phyloP scores from a whole-genome alignment of 1,140 invertebrate species.

The Proales similis region DNA sequence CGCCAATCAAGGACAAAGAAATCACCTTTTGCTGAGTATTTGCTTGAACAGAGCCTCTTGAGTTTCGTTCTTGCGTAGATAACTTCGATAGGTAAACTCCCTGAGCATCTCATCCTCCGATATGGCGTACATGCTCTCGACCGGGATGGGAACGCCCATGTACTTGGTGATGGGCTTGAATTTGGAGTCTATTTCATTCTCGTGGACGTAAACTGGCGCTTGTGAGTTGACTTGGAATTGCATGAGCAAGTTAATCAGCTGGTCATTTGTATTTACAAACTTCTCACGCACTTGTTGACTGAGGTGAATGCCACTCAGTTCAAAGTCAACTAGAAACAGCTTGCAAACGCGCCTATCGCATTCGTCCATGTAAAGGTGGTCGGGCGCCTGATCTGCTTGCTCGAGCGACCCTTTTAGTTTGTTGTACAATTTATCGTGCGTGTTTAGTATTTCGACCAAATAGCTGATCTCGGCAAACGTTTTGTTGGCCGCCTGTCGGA shows the following conservation, averaged over 20 bases:
- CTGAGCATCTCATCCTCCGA: constrained; percentile 55
- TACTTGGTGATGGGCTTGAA: neutral
- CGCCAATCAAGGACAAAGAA: neutral
- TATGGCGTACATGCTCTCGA: constrained; percentile 13
- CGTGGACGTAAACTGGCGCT: neutral
- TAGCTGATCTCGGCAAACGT: constrained; percentile 76
- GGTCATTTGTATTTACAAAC: constrained; percentile 22
- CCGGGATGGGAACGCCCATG: constrained; percentile 5
- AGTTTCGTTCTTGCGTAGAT: constrained; percentile 66
- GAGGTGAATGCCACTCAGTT: constrained; percentile 89
- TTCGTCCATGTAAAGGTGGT: constrained; percentile 58
- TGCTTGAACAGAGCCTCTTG: constrained; percentile 69
- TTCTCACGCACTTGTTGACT: neutral
- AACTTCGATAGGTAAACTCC: constrained; percentile 80
- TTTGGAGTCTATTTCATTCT: neutral
- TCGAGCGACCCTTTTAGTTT: constrained; percentile 64
- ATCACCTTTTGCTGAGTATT: constrained; percentile 62
- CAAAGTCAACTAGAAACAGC: constrained; percentile 89
- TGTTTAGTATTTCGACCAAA: constrained; percentile 73
- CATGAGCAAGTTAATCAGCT: constrained; percentile 28
- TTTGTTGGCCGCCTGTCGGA: constrained; percentile 64
- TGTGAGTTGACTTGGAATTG: constrained; percentile 36
- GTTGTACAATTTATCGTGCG: constrained; percentile 72
- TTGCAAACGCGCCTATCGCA: constrained; percentile 76
- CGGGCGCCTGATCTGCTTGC: constrained; percentile 55